These are phyloP conservation scores for Brotula barbata DNA, from an alignment of 2,797 vertebrate species.

Conservation along the genomic window DNA sequence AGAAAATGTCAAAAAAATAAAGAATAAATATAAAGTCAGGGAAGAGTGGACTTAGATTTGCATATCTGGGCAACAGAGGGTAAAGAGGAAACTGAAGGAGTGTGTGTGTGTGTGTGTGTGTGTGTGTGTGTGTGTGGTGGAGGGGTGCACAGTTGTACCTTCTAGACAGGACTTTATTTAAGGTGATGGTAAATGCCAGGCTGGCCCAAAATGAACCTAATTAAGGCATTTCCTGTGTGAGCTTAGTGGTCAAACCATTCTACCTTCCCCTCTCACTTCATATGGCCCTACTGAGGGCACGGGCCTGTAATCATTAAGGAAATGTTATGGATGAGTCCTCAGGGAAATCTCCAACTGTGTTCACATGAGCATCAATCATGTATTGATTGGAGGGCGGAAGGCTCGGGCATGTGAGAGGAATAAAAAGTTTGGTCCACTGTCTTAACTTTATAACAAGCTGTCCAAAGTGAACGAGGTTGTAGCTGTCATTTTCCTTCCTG, in stretches of 20 bases:
- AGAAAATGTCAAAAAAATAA: constrained; percentile 69
- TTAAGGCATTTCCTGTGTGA: constrained; percentile 35
- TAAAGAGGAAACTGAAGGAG: constrained; percentile 16
- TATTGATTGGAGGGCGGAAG: constrained; percentile 37
- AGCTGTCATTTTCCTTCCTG: constrained; percentile 2
- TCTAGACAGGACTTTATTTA: constrained; percentile 49
- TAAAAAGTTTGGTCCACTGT: constrained; percentile 4
- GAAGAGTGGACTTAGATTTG: constrained; percentile 13
- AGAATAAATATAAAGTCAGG: too few relatives aligned
- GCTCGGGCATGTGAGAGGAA: constrained; percentile 20
- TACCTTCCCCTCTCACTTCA: constrained; percentile 44
- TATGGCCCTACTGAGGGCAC: constrained; percentile 25
- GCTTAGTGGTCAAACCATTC: constrained; percentile 42
- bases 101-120: constrained; percentile 8
- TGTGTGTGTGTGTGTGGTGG: not conserved
- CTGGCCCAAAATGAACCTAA: constrained; percentile 45
- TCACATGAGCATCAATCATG: constrained; percentile 45
- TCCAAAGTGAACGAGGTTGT: constrained; percentile 5
- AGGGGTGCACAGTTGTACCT: constrained; percentile 24
- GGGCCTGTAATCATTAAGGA: constrained; percentile 48
- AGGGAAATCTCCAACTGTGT: constrained; percentile 40
- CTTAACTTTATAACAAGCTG: constrained; percentile 42
- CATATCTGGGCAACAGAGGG: constrained; percentile 10
- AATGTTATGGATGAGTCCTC: constrained; percentile 56
- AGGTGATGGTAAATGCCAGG: constrained; percentile 53